These are phyloP conservation scores for Odontamblyopus rebecca DNA, from an alignment of 2,797 vertebrate species.

Conservation along the genomic window DNA sequence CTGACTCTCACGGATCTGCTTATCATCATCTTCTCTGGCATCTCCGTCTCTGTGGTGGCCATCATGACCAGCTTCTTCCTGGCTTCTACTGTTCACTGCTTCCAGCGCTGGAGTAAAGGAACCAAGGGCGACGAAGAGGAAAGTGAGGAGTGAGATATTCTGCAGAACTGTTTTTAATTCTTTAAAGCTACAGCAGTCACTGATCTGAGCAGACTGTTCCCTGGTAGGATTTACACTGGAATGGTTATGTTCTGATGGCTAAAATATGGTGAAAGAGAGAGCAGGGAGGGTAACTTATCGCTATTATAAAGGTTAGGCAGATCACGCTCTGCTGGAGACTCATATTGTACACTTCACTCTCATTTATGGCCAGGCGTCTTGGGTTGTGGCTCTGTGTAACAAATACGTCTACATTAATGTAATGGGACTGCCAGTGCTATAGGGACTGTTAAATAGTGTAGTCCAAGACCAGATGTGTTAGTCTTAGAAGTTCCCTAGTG, in stretches of 20 bases:
- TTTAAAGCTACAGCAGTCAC: constrained; percentile 23
- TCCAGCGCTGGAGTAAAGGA: constrained; percentile 96
- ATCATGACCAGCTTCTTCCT: constrained; percentile 98
- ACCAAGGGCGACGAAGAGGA: constrained; percentile 92
- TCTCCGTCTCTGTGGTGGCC: constrained; percentile 93
- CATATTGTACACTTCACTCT: constrained; percentile 40
- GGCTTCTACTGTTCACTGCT: constrained; percentile 95
- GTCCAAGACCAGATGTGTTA: constrained; percentile 24
- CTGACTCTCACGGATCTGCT: constrained; percentile 94
- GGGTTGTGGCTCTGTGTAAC: constrained; percentile 29
- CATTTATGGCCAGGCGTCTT: constrained; percentile 31
- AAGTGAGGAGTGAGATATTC: constrained; percentile 82
- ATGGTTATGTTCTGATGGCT: constrained; percentile 25
- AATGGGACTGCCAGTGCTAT: constrained; percentile 25
- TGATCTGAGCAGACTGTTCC: constrained; percentile 28
- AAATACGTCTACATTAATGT: constrained; percentile 25
- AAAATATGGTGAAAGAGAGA: constrained; percentile 15
- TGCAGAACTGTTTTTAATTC: constrained; percentile 13
- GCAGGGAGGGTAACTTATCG: constrained; percentile 34
- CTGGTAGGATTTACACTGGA: constrained; percentile 32
- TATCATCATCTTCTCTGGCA: constrained; percentile 97
- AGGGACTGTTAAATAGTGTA: constrained; percentile 9
- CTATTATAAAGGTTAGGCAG: constrained; percentile 24
- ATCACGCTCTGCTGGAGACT: constrained; percentile 30
- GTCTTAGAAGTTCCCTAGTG: constrained; percentile 40